Percentiles rank a stretch among this genome's conserved stretches.
Evolutionary conservation across 2,113 vertebrate genomes (phyloP).

Genomic region (Pseudorhombus dupliciocellatus): DNA sequence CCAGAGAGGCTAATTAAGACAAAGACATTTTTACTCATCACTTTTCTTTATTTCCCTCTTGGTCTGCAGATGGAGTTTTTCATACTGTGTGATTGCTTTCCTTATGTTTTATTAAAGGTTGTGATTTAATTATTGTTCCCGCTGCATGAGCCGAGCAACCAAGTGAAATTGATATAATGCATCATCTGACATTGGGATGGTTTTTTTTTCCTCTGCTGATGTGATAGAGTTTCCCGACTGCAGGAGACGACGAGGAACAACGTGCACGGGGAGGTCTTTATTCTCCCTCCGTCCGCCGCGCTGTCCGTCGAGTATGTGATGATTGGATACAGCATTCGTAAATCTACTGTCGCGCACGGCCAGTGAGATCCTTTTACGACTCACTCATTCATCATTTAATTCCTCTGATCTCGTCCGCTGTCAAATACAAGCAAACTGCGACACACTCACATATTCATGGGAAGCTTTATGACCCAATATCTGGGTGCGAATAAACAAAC

Average conservation of each 20-base stretch:
- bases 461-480: conserved; percentile 23
- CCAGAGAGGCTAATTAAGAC: conserved; percentile 72
- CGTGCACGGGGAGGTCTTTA: conserved; percentile 7
- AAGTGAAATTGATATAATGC: conserved; percentile 64
- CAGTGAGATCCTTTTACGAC: background rate
- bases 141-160: conserved; percentile 28
- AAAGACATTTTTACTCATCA: conserved; percentile 41
- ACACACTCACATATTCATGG: conserved; percentile 1
- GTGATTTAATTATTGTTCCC: conserved; percentile 61
- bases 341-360: conserved; percentile 4
- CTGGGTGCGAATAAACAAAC: conserved; percentile 4
- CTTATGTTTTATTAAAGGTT: conserved; percentile 73
- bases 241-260: background rate
- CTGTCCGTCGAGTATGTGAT: background rate
- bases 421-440: conserved; percentile 13
- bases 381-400: conserved; percentile 32
- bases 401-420: conserved; percentile 34
- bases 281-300: background rate
- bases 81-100: conserved; percentile 36
- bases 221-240: conserved; percentile 22
- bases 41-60: conserved; percentile 40
- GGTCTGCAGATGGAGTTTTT: conserved; percentile 54
- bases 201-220: conserved; percentile 13
- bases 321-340: conserved; percentile 9
- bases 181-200: conserved; percentile 58